Base-by-base conservation (phyloP, 2,888 invertebrate genomes). In the Limenitis camilla region DNA sequence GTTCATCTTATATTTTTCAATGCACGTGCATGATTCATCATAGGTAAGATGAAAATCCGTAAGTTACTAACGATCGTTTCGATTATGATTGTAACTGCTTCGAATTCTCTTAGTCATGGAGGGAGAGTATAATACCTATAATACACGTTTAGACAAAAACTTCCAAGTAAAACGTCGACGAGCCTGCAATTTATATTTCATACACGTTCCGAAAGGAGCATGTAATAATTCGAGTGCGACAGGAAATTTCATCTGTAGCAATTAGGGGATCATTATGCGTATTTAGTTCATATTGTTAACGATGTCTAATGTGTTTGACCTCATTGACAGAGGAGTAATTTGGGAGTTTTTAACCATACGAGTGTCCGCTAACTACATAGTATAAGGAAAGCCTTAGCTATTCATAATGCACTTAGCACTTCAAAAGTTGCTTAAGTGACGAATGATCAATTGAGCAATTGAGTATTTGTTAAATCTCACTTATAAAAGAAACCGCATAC, bases 221-320 rank as follows among this genome's bases (percentile, higher is more conserved):
- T 49, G 54, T 60, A 40, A 39, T 44, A 38, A 39, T 44, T 36
- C 35, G 49, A 45, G 40, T 33, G 55, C 44, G 48, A 52, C 57
- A 59, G 59, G 58, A 66, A 59, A 57, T 51, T 55, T 52, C 55
- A 66, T 63, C 68, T 65, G 72, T 69, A 72, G 68, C 48, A 58
- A 58, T 59, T 61, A 55, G 40, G 46, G 39, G 30, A 66, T 72
- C 66, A 78, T 78, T 74, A 75, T 67, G 63, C 61, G 58, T 65
- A 67, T 74, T 78, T 74, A 75, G 69, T 65, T 66, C 65, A 70
- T 66, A 72, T 71, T 58, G 65, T 66, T 61, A 63, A 65, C 65
- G 70, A 67, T 66, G 61, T 61, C 63, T 71, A 71, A 67, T 66
- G 61, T 60, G 64, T 71, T 69, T 70, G 76, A 75, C 74, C 76